These are phyloP conservation scores for Mungos mungo DNA, from an alignment of 2,113 vertebrate species.

Conservation along the genomic window DNA sequence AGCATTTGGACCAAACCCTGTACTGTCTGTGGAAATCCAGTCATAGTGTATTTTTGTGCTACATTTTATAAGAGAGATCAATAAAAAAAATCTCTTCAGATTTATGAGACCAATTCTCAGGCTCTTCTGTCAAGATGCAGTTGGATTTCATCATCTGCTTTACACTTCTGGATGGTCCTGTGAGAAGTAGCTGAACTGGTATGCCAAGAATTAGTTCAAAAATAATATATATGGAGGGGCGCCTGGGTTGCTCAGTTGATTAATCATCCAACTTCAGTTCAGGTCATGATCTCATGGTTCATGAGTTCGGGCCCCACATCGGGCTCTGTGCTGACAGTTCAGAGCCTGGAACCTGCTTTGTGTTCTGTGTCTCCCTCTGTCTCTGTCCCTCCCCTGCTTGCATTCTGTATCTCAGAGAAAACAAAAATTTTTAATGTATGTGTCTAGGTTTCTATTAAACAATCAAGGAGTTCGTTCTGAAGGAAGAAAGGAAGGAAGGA, in stretches of 20 bases:
- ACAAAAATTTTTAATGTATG: too few relatives aligned
- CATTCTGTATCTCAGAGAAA: too few relatives aligned
- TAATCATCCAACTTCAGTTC: too few relatives aligned
- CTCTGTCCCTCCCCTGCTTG: too few relatives aligned
- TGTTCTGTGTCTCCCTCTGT: too few relatives aligned
- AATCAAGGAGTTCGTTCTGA: background rate
- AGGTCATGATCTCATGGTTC: too few relatives aligned
- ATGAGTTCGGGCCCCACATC: too few relatives aligned
- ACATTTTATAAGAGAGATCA: background rate
- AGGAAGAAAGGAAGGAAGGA: background rate
- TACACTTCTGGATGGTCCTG: background rate
- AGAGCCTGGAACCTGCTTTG: too few relatives aligned
- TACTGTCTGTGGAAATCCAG: background rate
- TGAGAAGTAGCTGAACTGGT: background rate
- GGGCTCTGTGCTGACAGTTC: too few relatives aligned
- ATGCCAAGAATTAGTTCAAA: background rate
- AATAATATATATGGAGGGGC: background rate
- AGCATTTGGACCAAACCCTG: background rate
- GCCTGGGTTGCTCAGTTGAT: too few relatives aligned
- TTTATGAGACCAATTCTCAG: background rate
- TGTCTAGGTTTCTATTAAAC: background rate
- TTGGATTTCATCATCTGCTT: background rate
- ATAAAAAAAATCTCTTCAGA: background rate
- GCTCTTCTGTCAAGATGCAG: background rate
- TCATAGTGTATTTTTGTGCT: background rate